Evolutionary conservation across 2,797 vertebrate genomes (phyloP).

Genomic region (Decapterus maruadsi): DNA sequence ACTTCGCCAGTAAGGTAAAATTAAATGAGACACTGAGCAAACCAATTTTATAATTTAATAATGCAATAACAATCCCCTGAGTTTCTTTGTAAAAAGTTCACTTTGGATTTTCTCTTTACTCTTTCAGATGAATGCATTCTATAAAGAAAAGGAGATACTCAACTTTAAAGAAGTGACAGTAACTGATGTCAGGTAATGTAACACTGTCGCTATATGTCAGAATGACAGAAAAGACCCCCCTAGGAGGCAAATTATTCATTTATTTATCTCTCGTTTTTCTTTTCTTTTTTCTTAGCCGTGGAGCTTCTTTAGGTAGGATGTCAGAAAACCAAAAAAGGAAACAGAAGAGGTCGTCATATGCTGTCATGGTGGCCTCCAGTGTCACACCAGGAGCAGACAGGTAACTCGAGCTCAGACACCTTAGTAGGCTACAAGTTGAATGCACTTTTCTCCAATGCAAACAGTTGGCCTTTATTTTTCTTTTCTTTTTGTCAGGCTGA

Average conservation of each 20-base stretch:
- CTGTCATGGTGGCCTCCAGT: not conserved
- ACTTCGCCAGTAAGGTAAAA: conserved; percentile 19
- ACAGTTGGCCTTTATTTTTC: too few species aligned
- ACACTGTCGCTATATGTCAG: not conserved
- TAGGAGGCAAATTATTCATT: too few species aligned
- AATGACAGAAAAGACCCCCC: too few species aligned
- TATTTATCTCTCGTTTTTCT: not conserved
- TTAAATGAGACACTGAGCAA: not conserved
- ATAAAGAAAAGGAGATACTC: rapidly evolving
- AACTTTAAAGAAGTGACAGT: conserved; percentile 44
- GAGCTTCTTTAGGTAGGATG: not conserved
- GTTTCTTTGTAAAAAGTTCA: not conserved
- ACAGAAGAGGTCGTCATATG: not conserved
- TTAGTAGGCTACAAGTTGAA: not conserved
- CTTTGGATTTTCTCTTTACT: not conserved
- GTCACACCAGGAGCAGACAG: not conserved
- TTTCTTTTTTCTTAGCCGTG: conserved; percentile 20
- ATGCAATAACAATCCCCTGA: too few species aligned
- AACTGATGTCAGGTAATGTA: conserved; percentile 42
- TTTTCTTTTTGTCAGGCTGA: too few species aligned
- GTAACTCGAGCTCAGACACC: conserved; percentile 21
- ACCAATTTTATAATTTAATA: not conserved
- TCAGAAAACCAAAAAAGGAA: too few species aligned
- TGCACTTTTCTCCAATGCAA: too few species aligned
- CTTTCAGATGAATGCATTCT: conserved; percentile 53